These are phyloP conservation scores for Notiomystis cincta DNA, from an alignment of 2,113 vertebrate genomes.

Conservation along the genomic window DNA sequence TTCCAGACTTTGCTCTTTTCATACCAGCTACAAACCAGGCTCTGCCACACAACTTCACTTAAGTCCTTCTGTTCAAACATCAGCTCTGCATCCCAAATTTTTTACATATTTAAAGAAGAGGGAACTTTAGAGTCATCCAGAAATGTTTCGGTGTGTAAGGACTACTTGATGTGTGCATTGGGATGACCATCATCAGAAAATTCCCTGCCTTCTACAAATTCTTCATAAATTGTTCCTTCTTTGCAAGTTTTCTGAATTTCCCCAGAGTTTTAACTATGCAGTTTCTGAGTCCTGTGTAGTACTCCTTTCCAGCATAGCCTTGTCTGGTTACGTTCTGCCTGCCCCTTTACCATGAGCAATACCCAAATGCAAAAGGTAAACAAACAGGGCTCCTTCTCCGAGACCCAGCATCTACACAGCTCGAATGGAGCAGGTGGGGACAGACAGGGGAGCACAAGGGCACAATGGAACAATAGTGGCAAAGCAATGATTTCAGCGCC, in stretches of 20 bases:
- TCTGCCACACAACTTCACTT: neutral
- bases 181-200: neutral
- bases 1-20: neutral
- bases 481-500: constrained; percentile 8
- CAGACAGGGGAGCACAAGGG: neutral
- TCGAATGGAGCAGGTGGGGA: neutral
- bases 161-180: neutral
- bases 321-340: neutral
- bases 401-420: neutral
- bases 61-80: neutral
- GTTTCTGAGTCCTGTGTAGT: neutral
- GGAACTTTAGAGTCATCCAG: neutral
- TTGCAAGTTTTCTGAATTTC: neutral
- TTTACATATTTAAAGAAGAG: neutral
- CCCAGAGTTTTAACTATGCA: neutral
- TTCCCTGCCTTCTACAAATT: neutral
- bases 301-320: neutral
- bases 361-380: neutral
- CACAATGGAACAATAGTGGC: constrained; percentile 28
- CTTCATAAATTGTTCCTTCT: neutral
- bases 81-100: fast-evolving
- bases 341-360: fast-evolving
- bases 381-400: fast-evolving
- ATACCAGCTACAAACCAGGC: neutral
- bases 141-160: neutral